Evolutionary conservation across 2,888 invertebrate species (phyloP).

Genomic region (Pterostichus niger): DNA sequence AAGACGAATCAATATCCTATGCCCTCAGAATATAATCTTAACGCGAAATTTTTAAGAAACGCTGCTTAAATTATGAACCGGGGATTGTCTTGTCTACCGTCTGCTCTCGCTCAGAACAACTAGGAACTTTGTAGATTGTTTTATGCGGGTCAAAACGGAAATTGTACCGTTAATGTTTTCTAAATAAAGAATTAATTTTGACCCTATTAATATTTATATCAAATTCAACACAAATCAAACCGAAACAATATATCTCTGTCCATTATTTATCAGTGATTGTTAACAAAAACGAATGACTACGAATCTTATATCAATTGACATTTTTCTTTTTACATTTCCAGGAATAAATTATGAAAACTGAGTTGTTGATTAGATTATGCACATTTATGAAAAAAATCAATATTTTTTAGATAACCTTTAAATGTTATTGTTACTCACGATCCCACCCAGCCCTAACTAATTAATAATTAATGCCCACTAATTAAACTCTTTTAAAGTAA

Average conservation of each 20-base stretch:
- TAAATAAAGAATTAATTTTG: slow-evolving; percentile 60
- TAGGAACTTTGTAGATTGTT: slow-evolving; percentile 56
- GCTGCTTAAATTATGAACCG: slow-evolving; percentile 41
- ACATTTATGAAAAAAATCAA: slow-evolving; percentile 61
- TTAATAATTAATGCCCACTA: slow-evolving; percentile 16
- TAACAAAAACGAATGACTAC: slow-evolving; percentile 8
- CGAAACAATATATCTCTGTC: slow-evolving; percentile 31
- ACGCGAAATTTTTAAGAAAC: slow-evolving; percentile 63
- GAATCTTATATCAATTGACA: slow-evolving; percentile 42
- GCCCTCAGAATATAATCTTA: slow-evolving; percentile 66
- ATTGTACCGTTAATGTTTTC: slow-evolving; percentile 64
- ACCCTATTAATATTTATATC: slow-evolving; percentile 52
- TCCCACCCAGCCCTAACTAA: slow-evolving; percentile 27
- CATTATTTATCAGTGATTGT: slow-evolving; percentile 24
- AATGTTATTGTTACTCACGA: slow-evolving; percentile 41
- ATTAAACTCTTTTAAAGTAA: slow-evolving; percentile 43
- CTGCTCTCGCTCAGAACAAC: slow-evolving; percentile 49
- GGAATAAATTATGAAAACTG: slow-evolving; percentile 58
- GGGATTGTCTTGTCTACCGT: slow-evolving; percentile 29
- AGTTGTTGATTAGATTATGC: slow-evolving; percentile 58
- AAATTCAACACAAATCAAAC: slow-evolving; percentile 49
- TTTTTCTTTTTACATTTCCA: slow-evolving; percentile 58
- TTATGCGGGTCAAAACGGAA: slow-evolving; percentile 62
- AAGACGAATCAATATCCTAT: slow-evolving; percentile 77
- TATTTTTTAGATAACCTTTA: slow-evolving; percentile 62